Evolutionary conservation across 2,113 vertebrate species (phyloP), one percentile per base, ranked within the genome.

Genomic region (Brachyhypopomus occidentalis): DNA sequence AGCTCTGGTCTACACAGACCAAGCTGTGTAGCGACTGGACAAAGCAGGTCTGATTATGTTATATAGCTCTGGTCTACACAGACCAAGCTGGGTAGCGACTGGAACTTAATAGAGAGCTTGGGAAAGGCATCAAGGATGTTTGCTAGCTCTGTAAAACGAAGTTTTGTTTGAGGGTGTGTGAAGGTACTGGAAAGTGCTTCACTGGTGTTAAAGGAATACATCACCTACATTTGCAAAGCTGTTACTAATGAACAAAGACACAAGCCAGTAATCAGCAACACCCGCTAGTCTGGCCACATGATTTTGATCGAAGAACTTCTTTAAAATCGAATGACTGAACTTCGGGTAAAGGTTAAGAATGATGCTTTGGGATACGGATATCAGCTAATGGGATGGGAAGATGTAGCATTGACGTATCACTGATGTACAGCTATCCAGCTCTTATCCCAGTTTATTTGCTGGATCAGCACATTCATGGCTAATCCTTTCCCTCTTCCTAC

Each of bases 401-500:
- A 52, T 14, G 45, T 14, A 14, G 1, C 45, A 52, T 14, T 52
- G 45, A 11, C 45, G 14, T 14, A 52, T 52, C 45, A 52, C 12
- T 52, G 45, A 52, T 11, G 12, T 52, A 14, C 14, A 52, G 12
- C 45, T 30, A 60, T 20, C 27, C 9, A 14, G 36, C n/a, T 38
- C n/a, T 41, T 20, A 22, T 52, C 62, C 55, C 27, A 63, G 59
- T 59, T 72, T 16, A 75, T 66, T 81, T 67, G 58, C 48, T 45
- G 34, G 48, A 30, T n/a, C 22, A 75, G 27, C 56, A 66, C 71
- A n/a, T 41, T 52, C 58, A 62, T 60, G 76, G 76, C 72, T 64
- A 64, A 77, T 70, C 73, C n/a, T 80, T 85, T 77, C 48, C 63
- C 41, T 27, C 63, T 36, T 69, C n/a, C 34, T 74, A 41, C 52